Evolutionary conservation across 2,888 invertebrate genomes (phyloP).

Genomic region (Lycocerus yunnanus): DNA sequence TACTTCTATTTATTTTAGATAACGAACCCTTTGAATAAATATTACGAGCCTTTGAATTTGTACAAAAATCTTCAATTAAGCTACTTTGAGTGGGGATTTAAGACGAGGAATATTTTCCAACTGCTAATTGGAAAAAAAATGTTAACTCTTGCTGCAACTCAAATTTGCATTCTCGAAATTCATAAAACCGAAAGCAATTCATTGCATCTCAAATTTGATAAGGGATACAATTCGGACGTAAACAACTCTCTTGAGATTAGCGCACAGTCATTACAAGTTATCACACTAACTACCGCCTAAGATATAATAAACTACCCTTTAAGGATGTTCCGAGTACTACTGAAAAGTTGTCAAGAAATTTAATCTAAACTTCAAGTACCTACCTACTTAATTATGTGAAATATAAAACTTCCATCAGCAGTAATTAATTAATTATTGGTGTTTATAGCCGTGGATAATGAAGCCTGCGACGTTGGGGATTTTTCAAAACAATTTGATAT

Average conservation of each 20-base stretch:
- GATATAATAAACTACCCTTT: conserved; percentile 23
- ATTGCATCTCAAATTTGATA: conserved; percentile 15
- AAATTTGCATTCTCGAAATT: conserved; percentile 4
- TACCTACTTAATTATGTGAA: conserved; percentile 6
- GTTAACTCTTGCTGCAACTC: background rate
- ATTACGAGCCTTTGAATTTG: too few relatives aligned
- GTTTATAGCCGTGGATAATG: background rate
- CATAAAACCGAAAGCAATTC: conserved; percentile 10
- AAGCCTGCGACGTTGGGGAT: background rate
- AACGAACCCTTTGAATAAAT: background rate
- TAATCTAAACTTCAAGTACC: conserved; percentile 18
- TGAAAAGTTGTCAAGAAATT: conserved; percentile 9
- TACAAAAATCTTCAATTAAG: too few relatives aligned
- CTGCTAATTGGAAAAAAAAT: background rate
- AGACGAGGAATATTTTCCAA: background rate
- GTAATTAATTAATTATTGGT: background rate
- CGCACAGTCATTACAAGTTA: conserved; percentile 17
- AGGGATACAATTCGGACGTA: conserved; percentile 15
- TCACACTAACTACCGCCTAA: conserved; percentile 13
- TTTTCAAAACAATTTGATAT: background rate
- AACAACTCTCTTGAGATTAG: conserved; percentile 16
- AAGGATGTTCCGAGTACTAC: conserved; percentile 4
- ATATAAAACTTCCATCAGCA: background rate
- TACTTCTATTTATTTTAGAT: conserved; percentile 11
- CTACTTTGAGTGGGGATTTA: background rate